These are phyloP conservation scores for Heteromyza rotundicornis DNA, from an alignment of 2,888 invertebrate species.

Conservation along the genomic window DNA sequence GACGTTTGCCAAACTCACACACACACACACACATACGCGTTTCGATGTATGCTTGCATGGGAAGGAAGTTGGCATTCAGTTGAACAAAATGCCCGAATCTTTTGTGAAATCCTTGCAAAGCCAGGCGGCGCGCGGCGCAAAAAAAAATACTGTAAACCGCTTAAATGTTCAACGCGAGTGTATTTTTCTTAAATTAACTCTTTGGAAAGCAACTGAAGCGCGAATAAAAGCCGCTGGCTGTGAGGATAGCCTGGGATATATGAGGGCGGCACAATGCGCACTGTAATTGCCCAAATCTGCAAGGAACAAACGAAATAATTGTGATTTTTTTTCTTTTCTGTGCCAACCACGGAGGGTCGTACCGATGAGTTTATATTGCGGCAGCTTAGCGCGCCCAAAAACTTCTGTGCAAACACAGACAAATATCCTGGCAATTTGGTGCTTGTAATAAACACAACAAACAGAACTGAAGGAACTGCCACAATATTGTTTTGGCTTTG, in stretches of 20 bases:
- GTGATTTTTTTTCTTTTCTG: slow-evolving; percentile 27
- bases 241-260: neutral
- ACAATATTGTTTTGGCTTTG: slow-evolving; percentile 32
- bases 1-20: neutral
- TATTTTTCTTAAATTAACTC: slow-evolving; percentile 53
- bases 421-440: slow-evolving; percentile 46
- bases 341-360: neutral
- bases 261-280: neutral
- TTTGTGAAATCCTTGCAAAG: neutral
- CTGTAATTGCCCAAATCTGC: neutral
- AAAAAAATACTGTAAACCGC: neutral
- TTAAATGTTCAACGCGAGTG: slow-evolving; percentile 15
- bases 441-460: neutral
- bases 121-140: neutral
- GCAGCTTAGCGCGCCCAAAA: slow-evolving; percentile 17
- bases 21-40: too few relatives aligned
- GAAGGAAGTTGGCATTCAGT: too few relatives aligned
- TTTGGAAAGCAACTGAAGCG: slow-evolving; percentile 39
- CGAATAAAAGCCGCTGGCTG: slow-evolving; percentile 21
- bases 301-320: slow-evolving; percentile 52
- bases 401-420: slow-evolving; percentile 16
- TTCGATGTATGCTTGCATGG: too few relatives aligned
- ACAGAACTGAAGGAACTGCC: neutral
- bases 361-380: neutral
- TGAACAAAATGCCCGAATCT: neutral